Base-by-base conservation (phyloP, 1,140 invertebrate species). In the Atta colombica region DNA sequence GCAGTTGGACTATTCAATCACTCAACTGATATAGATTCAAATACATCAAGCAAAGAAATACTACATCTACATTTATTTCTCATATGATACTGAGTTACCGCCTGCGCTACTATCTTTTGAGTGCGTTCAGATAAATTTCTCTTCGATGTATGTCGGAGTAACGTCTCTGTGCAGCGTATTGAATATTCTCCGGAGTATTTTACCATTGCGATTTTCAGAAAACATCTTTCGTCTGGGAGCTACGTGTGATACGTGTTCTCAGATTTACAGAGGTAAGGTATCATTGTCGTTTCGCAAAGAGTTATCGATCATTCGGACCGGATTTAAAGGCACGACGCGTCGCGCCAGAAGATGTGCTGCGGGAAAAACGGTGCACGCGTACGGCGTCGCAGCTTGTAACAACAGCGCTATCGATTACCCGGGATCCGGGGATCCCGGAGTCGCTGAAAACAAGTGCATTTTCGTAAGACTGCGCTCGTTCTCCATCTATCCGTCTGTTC, bases 391-490 rank as follows among this genome's bases (percentile, higher is more conserved):
- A 49, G 55, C 58, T 65, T 49, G 68, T 55, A 18, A 68, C 71
- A 84, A 77, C 60, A 68, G 53, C 65, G 85, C 35, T 78, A 77
- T 61, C 80, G 71, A 87, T 87, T 87, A 75, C 49, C 61, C 68
- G 63, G 28, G 45, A 28, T 16, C 49, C 58, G 68, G 68, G 21
- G 21, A 21, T 21, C 21, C 21, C 0, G 51, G 75, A 78, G 53
- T 45, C 74, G 69, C 71, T 77, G 71, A 89, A 78, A 88, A 88
- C 84, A 87, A 88, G 61, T 85, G 84, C 88, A 77, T 89, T 87
- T 89, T 89, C 88, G 84, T 86, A 86, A 80, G 45, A 75, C 31
- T 12, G 18, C 60, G 65, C 28, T 45, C 45, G 5, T 55, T 31
- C 61, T 77, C 74, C 21, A 89, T 89, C 84, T 81, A 77, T 82